Conservation (phyloP, 92 coral and sea anemone species). For the Galaxea fascicularis region DNA sequence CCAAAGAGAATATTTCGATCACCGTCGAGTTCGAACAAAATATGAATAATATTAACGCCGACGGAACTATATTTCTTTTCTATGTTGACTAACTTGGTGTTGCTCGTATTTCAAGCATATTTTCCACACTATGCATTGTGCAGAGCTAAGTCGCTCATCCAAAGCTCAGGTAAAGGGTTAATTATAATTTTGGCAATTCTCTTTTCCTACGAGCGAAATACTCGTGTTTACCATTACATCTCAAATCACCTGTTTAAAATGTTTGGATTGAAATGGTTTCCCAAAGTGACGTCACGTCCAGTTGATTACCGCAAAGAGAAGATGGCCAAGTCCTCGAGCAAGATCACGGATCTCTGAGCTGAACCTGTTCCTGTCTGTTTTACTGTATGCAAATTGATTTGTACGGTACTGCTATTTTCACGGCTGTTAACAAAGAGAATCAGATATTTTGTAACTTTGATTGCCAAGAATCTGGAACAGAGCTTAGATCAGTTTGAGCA, state of each 20-base stretch:
- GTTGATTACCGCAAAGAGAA: not conserved
- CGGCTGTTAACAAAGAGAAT: not conserved
- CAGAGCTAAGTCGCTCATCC: conserved; percentile 5
- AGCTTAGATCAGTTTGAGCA: not conserved
- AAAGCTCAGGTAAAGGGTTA: not conserved
- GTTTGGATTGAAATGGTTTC: conserved; percentile 49
- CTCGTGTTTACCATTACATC: conserved; percentile 44
- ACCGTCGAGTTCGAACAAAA: conserved; percentile 17
- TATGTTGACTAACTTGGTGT: not conserved
- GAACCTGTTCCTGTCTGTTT: not conserved
- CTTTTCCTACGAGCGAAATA: conserved; percentile 23
- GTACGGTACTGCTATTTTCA: not conserved
- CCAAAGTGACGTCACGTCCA: conserved; percentile 42
- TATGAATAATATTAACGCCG: conserved; percentile 22
- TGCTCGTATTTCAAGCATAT: not conserved
- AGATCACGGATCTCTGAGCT: not conserved
- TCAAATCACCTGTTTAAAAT: conserved; percentile 47
- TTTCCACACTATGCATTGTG: not conserved
- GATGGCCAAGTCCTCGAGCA: not conserved
- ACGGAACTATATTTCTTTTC: not conserved
- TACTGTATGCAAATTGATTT: conserved; percentile 3
- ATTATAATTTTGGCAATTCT: conserved; percentile 47
- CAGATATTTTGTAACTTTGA: not conserved
- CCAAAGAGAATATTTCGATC: not conserved
- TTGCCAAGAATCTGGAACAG: not conserved